These are phyloP conservation scores for Cordilura impudica DNA, from an alignment of 2,888 invertebrate species.

Conservation along the genomic window DNA sequence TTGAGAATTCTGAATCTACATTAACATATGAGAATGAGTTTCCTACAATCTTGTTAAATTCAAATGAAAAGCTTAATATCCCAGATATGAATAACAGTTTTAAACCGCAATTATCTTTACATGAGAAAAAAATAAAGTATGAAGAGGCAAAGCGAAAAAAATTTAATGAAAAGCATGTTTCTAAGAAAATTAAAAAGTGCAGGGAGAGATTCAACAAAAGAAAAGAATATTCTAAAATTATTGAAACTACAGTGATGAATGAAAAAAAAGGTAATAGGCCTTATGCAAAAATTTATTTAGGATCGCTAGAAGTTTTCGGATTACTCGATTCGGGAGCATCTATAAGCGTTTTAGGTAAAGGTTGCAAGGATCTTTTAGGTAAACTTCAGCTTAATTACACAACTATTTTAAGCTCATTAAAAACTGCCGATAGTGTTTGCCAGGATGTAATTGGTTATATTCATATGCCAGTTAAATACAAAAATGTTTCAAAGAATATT, in stretches of 20 bases:
- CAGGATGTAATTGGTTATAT: slow-evolving; percentile 11
- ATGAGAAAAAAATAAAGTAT: slow-evolving; percentile 1
- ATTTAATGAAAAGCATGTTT: background rate
- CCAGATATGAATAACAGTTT: background rate
- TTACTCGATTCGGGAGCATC: slow-evolving; percentile 23
- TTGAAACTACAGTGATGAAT: slow-evolving; percentile 1
- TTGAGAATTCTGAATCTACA: background rate
- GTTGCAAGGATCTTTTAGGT: background rate
- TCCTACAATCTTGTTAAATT: too few species aligned
- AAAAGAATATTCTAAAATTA: background rate
- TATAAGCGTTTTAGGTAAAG: slow-evolving; percentile 4
- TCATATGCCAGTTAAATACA: background rate
- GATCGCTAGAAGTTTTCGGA: background rate
- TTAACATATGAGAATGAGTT: too few species aligned
- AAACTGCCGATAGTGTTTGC: slow-evolving; percentile 13
- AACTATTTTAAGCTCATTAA: background rate
- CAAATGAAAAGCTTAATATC: background rate
- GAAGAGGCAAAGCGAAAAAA: background rate
- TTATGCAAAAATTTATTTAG: slow-evolving; percentile 13
- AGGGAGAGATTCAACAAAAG: slow-evolving; percentile 11
- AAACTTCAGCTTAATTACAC: background rate
- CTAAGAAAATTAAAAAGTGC: slow-evolving; percentile 23
- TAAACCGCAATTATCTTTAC: too few species aligned
- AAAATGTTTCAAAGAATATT: slow-evolving; percentile 2
- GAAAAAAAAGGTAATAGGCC: background rate